Evolutionary conservation across 2,888 invertebrate species (phyloP).

Genomic region (Orthosia incerta): DNA sequence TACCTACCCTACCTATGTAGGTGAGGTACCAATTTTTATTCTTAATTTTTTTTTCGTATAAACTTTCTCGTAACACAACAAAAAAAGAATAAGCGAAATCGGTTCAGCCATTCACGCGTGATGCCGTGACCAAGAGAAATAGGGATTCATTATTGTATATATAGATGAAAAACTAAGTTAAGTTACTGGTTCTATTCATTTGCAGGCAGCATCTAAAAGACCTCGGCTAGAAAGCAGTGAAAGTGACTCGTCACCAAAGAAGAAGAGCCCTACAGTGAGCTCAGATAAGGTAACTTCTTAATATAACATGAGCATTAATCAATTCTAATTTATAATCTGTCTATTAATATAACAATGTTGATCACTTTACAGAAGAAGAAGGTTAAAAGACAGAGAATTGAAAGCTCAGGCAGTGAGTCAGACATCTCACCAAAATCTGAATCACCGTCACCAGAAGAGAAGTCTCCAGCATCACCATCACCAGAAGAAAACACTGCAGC

Average conservation of each 20-base stretch:
- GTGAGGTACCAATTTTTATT: too few relatives aligned
- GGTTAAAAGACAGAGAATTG: constrained; percentile 82
- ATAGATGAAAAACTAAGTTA: not conserved
- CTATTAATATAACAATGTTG: not conserved
- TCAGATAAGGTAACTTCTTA: constrained; percentile 69
- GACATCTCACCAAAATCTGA: constrained; percentile 59
- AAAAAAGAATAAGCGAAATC: too few relatives aligned
- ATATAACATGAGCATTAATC: not conserved
- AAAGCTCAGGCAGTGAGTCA: constrained; percentile 83
- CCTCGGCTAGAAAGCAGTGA: constrained; percentile 80
- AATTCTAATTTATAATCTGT: not conserved
- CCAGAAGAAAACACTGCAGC: constrained; percentile 11
- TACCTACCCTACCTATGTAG: too few relatives aligned
- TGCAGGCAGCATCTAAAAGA: constrained; percentile 80
- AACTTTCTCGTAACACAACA: too few relatives aligned
- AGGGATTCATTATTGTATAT: too few relatives aligned
- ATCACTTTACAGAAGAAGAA: constrained; percentile 76
- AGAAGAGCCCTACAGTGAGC: constrained; percentile 51
- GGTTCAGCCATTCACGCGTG: too few relatives aligned
- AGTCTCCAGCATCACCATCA: constrained; percentile 25
- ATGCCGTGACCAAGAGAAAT: too few relatives aligned
- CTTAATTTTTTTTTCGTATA: too few relatives aligned
- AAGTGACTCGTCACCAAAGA: constrained; percentile 72
- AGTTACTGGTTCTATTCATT: constrained; percentile 3
- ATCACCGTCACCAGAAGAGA: constrained; percentile 9